Base-by-base conservation (phyloP, 2,797 vertebrate genomes). In the Antrozous pallidus region DNA sequence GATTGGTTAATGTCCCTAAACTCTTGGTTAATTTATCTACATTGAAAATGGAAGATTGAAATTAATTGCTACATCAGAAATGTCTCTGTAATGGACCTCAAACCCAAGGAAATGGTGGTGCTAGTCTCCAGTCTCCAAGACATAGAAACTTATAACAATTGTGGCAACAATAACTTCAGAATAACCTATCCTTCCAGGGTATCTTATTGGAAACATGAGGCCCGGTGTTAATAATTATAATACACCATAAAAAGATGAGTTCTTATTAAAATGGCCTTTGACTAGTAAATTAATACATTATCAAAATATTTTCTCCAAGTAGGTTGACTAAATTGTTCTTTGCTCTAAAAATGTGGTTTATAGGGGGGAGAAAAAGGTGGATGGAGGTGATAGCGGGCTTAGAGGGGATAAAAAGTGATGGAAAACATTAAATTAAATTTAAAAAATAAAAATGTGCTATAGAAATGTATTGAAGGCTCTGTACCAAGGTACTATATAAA, bases 181-280 rank as follows among this genome's bases (percentile, higher is more conserved):
- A 82, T 89, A 83, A 79, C 11, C 36, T 78, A 45, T 17, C 42
- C 22, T 87, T 26, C 6, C 61, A 80, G 13, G 7, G 2, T 67
- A 73, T 88, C 80, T 90, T 84, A 81, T 63, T 94, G 71, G 33
- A 94, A 90, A 20, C n/a, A 87, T 85, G 85, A 90, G 11, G 28
- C 51, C 96, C 47, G 33, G 77, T 93, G 49, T 70, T 56, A 84
- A 71, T 84, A 91, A 81, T 69, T 36, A 87, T 69, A 85, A 73
- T 87, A 80, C 91, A 77, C 18, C 26, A 91, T 74, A 69, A 67
- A 63, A 90, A 83, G 7, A 93, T 49, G 24, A 28, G 4, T 84
- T 82, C 54, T 84, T 94, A 80, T 54, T 40, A 78, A 95, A 88
- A 63, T 82, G 28, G 26, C 47, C 38, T 95, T 90, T 89, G 75